phyloP scores from a whole-genome alignment of 2,888 invertebrate species.

The Blera fallax region DNA sequence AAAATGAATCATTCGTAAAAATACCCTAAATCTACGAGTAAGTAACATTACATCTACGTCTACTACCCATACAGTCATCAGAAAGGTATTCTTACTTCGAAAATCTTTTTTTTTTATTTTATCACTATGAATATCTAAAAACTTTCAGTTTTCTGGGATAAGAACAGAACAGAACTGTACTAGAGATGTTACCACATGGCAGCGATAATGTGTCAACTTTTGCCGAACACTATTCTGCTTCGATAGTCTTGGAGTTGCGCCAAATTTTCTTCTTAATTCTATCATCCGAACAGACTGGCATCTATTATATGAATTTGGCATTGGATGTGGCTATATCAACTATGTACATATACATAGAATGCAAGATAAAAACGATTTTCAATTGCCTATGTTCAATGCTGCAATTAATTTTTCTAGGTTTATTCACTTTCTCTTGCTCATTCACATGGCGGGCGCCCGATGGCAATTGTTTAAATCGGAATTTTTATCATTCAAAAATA shows the following conservation, averaged over 20 bases:
- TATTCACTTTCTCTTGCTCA: constrained; percentile 57
- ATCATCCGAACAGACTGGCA: constrained; percentile 43
- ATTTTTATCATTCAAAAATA: constrained; percentile 70
- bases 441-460: constrained; percentile 19
- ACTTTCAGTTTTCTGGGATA: constrained; percentile 23
- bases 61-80: not conserved
- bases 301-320: constrained; percentile 37
- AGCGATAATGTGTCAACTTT: constrained; percentile 64
- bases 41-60: not conserved
- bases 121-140: not conserved
- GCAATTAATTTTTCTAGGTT: constrained; percentile 72
- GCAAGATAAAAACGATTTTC: constrained; percentile 63
- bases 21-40: not conserved
- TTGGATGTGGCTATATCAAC: no score
- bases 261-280: constrained; percentile 60
- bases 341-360: not conserved
- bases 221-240: constrained; percentile 56
- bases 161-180: not conserved
- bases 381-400: constrained; percentile 72
- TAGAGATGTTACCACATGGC: constrained; percentile 48
- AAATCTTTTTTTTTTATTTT: no score
- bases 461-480: constrained; percentile 7
- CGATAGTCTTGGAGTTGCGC: constrained; percentile 44
- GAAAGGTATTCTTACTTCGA: not conserved
- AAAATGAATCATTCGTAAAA: not conserved